Evolutionary conservation across 64 coral and sea anemone genomes (phyloP).

Genomic region (Porites lutea): DNA sequence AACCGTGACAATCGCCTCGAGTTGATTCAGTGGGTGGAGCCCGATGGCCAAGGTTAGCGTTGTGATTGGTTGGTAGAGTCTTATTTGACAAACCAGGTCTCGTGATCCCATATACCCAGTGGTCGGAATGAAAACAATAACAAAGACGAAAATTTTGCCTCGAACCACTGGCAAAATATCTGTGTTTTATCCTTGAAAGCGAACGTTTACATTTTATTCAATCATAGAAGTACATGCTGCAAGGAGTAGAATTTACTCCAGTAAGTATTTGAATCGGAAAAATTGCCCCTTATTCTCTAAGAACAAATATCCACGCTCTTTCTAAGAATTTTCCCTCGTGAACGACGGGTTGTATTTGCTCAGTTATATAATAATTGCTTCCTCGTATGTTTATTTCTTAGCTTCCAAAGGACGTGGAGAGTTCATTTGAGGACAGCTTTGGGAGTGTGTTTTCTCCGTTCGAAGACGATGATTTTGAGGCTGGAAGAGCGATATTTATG

Average conservation of each 20-base stretch:
- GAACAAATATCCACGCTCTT: not conserved
- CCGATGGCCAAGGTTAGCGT: conserved; percentile 80
- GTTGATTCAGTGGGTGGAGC: conserved; percentile 71
- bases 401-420: conserved; percentile 95
- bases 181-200: conserved; percentile 22
- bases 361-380: conserved; percentile 28
- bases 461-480: conserved; percentile 45
- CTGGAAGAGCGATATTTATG: conserved; percentile 6
- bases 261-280: conserved; percentile 62
- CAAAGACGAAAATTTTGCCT: conserved; percentile 80
- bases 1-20: conserved; percentile 64
- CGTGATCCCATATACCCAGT: conserved; percentile 89
- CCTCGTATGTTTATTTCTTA: conserved; percentile 39
- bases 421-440: conserved; percentile 76
- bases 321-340: conserved; percentile 14
- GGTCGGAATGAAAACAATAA: conserved; percentile 98
- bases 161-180: conserved; percentile 20
- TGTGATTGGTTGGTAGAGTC: conserved; percentile 78
- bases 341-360: not conserved
- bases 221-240: conserved; percentile 73
- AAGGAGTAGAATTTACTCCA: conserved; percentile 80
- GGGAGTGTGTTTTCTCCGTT: conserved; percentile 63
- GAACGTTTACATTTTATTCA: conserved; percentile 15
- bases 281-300: not conserved
- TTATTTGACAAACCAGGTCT: conserved; percentile 88